Conservation (phyloP, 2,888 invertebrate species). For the Trileptium ribeirensis region DNA sequence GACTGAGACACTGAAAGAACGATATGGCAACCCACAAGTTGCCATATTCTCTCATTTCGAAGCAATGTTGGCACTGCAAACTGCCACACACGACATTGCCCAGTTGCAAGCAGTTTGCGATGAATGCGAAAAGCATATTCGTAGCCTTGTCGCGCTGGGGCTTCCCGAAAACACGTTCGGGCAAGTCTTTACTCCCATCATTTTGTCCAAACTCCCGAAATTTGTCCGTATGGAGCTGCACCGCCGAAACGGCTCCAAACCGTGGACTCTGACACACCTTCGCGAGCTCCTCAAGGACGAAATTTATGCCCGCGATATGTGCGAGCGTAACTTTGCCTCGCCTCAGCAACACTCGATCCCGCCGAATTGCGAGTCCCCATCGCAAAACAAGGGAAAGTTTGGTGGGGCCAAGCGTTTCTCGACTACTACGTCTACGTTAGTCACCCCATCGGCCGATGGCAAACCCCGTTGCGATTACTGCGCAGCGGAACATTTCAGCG, state of each 20-base stretch:
- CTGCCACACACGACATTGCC: no score
- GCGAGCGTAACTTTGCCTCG: background rate
- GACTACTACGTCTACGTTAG: background rate
- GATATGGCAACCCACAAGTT: background rate
- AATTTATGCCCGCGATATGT: background rate
- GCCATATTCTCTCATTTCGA: no score
- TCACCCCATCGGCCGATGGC: background rate
- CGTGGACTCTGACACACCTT: background rate
- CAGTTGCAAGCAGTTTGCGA: no score
- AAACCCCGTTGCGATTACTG: background rate
- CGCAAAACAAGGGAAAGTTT: background rate
- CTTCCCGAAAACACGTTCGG: no score
- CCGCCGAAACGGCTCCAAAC: background rate
- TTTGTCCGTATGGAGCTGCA: slow-evolving; percentile 5
- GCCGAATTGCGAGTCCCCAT: no score
- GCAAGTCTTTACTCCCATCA: background rate
- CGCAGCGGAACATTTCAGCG: background rate
- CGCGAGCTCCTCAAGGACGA: background rate
- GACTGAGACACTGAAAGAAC: background rate
- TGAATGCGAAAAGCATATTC: no score
- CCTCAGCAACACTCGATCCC: background rate
- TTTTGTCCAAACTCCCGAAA: slow-evolving; percentile 3
- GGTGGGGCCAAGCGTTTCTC: background rate
- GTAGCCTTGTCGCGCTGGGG: no score
- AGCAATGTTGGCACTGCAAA: no score